These are phyloP conservation scores for Dione vanillae DNA, from an alignment of 2,888 invertebrate species.

Conservation along the genomic window DNA sequence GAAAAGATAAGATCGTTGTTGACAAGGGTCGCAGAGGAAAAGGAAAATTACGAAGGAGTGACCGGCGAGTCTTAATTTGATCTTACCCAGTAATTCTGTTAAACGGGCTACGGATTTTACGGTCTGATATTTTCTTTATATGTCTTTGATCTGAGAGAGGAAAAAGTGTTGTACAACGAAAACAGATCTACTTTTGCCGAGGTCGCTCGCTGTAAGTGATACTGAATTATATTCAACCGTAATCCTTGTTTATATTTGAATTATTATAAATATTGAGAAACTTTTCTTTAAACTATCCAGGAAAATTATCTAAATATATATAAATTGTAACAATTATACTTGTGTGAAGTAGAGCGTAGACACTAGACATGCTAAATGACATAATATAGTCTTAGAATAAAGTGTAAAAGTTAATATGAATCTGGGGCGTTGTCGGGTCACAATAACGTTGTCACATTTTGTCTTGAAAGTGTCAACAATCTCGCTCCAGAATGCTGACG, in stretches of 20 bases:
- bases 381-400: slow-evolving; percentile 13
- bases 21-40: slow-evolving; percentile 71
- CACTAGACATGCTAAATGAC: neutral
- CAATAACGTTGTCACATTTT: slow-evolving; percentile 40
- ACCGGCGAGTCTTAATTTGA: slow-evolving; percentile 67
- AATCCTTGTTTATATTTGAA: neutral
- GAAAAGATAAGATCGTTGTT: slow-evolving; percentile 56
- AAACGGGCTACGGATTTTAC: slow-evolving; percentile 58
- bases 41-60: slow-evolving; percentile 72
- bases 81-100: slow-evolving; percentile 62
- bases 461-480: slow-evolving; percentile 42
- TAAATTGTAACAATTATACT: neutral
- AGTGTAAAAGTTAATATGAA: slow-evolving; percentile 30
- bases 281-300: neutral
- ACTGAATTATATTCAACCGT: neutral
- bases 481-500: slow-evolving; percentile 34
- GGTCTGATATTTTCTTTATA: slow-evolving; percentile 53
- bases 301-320: neutral
- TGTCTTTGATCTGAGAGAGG: slow-evolving; percentile 48
- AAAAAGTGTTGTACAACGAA: slow-evolving; percentile 29
- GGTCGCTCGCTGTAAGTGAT: neutral
- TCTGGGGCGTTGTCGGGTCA: slow-evolving; percentile 39
- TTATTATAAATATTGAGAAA: neutral
- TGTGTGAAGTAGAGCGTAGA: neutral
- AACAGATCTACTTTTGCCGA: slow-evolving; percentile 17